Evolutionary conservation across 2,888 invertebrate genomes (phyloP).

Genomic region (Callimorpha dominula): DNA sequence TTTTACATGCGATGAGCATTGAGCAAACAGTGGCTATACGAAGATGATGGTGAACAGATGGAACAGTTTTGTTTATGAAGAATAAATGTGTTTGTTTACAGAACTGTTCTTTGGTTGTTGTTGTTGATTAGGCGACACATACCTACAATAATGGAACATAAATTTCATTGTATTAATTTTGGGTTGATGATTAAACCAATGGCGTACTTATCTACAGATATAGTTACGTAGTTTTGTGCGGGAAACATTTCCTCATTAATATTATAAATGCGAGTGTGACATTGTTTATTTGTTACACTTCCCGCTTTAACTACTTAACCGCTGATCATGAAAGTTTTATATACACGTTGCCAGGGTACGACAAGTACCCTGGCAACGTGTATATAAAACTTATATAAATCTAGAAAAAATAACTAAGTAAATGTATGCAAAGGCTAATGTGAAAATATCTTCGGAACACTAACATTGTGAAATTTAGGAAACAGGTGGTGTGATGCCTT

Average conservation of each 20-base stretch:
- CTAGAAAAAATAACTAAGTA: no score
- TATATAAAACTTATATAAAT: no score
- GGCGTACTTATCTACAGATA: background rate
- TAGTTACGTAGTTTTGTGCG: background rate
- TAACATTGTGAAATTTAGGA: background rate
- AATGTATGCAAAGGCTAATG: no score
- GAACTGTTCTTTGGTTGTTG: background rate
- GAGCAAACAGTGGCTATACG: conserved; percentile 2
- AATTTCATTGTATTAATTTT: conserved; percentile 5
- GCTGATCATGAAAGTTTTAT: no score
- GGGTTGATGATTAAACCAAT: background rate
- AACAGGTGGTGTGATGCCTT: background rate
- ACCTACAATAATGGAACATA: no score
- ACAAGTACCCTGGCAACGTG: no score
- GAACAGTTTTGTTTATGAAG: conserved; percentile 3
- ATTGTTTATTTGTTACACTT: no score
- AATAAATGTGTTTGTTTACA: conserved; percentile 5
- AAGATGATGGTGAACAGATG: conserved; percentile 12
- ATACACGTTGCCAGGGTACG: no score
- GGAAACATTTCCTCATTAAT: background rate
- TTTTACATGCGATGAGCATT: background rate
- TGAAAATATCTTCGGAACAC: background rate
- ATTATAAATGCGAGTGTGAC: no score
- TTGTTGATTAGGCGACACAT: background rate
- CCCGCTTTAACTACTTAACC: no score